phyloP scores from a whole-genome alignment of 1,140 invertebrate genomes.

The Muscidifurax raptorellus region DNA sequence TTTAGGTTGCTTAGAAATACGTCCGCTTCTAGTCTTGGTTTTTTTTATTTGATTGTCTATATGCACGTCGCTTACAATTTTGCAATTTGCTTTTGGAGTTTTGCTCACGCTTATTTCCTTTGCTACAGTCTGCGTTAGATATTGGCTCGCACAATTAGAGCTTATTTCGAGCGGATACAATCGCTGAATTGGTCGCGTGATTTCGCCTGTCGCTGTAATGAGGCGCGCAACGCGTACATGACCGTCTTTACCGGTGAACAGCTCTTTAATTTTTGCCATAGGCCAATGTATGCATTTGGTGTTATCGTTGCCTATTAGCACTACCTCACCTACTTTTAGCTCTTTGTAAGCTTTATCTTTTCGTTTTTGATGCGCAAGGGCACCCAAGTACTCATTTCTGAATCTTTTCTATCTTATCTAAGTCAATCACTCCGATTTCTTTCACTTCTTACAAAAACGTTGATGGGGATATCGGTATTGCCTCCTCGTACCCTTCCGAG shows the following conservation, averaged over 20 bases:
- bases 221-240: background rate
- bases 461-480: constrained; percentile 50
- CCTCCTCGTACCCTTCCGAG: constrained; percentile 12
- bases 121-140: background rate
- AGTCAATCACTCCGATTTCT: constrained; percentile 55
- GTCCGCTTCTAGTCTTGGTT: no score
- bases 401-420: constrained; percentile 54
- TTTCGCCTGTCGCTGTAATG: background rate
- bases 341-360: background rate
- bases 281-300: constrained; percentile 39
- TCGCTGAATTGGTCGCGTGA: background rate
- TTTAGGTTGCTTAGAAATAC: no score
- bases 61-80: no score
- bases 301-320: constrained; percentile 44
- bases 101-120: no score
- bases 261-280: background rate
- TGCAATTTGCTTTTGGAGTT: no score
- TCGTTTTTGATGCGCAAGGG: constrained; percentile 24
- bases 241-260: background rate
- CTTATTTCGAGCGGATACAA: background rate
- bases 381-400: constrained; percentile 56
- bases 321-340: constrained; percentile 18
- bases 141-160: background rate
- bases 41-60: no score
- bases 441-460: constrained; percentile 60